phyloP scores from a whole-genome alignment of 2,888 invertebrate species.

The Sarcophaga caerulescens region DNA sequence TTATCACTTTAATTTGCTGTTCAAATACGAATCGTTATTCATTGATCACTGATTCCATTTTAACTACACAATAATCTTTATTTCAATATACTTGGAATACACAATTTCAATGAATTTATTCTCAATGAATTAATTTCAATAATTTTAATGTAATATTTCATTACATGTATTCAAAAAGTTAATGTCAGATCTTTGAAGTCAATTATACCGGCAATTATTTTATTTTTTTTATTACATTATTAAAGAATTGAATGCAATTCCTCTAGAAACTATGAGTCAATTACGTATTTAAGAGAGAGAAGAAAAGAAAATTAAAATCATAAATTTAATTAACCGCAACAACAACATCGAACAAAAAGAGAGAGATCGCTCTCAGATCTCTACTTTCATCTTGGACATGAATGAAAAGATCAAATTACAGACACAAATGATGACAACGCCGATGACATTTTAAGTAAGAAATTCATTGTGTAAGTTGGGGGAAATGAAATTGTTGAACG shows the following conservation, averaged over 20 bases:
- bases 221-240: neutral
- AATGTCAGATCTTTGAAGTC: neutral
- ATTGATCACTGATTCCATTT: too few relatives aligned
- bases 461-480: neutral
- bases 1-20: too few relatives aligned
- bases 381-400: conserved; percentile 16
- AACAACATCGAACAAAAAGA: neutral
- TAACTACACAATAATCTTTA: too few relatives aligned
- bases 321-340: conserved; percentile 25
- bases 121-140: too few relatives aligned
- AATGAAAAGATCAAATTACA: conserved; percentile 33
- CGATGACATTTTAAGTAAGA: neutral
- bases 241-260: neutral
- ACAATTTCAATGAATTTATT: too few relatives aligned
- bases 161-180: neutral
- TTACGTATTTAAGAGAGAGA: neutral
- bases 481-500: neutral
- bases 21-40: too few relatives aligned
- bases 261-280: neutral
- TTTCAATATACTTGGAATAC: too few relatives aligned
- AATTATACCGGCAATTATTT: neutral
- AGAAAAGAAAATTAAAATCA: neutral
- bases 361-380: neutral
- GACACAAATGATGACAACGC: neutral
- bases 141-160: neutral